Evolutionary conservation across 2,113 vertebrate genomes (phyloP), one percentile per base, ranked within the genome.

Genomic region (Otus sunia): DNA sequence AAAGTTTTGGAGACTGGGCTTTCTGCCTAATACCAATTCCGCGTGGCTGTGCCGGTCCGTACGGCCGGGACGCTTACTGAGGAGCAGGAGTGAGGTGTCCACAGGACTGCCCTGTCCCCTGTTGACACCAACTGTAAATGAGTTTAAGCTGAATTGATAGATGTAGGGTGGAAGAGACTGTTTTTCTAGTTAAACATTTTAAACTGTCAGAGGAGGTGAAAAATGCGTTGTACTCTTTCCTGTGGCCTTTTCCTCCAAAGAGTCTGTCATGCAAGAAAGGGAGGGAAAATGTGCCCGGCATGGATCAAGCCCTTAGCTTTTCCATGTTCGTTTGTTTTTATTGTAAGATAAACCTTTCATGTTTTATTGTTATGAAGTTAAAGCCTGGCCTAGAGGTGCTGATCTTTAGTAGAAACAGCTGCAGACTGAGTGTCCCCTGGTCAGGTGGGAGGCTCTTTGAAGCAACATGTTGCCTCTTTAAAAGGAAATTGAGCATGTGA

Each of bases 291-390:
- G 95, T 94, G 93, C 87, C 96, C 76, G 10, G 93, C 18, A 8
- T 95, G 94, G 96, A 91, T 94, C 97, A 96, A 93, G 55, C 81
- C 84, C 96, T 93, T 93, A 69, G 94, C 95, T 94, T 97, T 95
- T 96, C 92, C 60, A 16, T 89, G 96, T 97, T 87, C 71, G 27
- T 96, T 97, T 98, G 97, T 98, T 98, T 98, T 98, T 92, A 96
- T 97, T 98, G 98, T 97, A 97, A 98, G 96, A 93, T 84, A 97
- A 92, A 96, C 97, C 98, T 98, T 98, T 98, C 96, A 96, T 98
- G 97, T 98, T 98, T 98, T 96, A 97, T 98, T 98, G 98, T 98
- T 96, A 72, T 1, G 84, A 93, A 98, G 98, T 95, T 97, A 67
- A 98, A 98, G 96, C 88, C 96, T 95, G 97, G 97, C 97, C 98